phyloP scores from a whole-genome alignment of 2,888 invertebrate genomes.

The Chydorus sphaericus region DNA sequence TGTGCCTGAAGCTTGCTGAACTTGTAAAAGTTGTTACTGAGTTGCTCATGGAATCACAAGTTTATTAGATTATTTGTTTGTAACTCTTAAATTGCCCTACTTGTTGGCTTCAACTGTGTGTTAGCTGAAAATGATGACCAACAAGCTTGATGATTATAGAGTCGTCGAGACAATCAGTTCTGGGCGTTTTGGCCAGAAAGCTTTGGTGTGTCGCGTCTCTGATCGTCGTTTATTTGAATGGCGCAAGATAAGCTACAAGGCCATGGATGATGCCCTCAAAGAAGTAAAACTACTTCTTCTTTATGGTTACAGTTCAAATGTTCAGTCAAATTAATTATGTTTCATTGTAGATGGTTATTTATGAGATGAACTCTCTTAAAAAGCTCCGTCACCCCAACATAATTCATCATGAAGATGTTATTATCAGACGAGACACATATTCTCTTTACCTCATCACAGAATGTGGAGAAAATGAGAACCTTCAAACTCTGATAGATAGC shows the following conservation, averaged over 20 bases:
- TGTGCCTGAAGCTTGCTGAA: no score
- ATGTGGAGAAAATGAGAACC: conserved; percentile 44
- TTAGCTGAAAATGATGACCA: conserved; percentile 20
- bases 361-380: conserved; percentile 40
- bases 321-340: neutral
- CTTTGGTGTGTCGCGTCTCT: conserved; percentile 41
- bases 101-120: no score
- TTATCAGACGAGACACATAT: conserved; percentile 39
- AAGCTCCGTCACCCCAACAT: conserved; percentile 41
- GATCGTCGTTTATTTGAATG: conserved; percentile 41
- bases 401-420: conserved; percentile 40
- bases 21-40: no score
- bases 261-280: conserved; percentile 37
- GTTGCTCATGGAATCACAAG: no score
- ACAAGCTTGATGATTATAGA: conserved; percentile 36
- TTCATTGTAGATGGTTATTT: conserved; percentile 29
- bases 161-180: conserved; percentile 41
- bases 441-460: conserved; percentile 47
- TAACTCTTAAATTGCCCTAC: no score
- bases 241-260: conserved; percentile 44
- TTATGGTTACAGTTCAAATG: neutral
- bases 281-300: conserved; percentile 26
- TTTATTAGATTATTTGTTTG: no score
- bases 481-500: conserved; percentile 37
- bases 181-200: conserved; percentile 43